Evolutionary conservation across 2,797 vertebrate genomes (phyloP).

Genomic region (Pseudochaenichthys georgianus): DNA sequence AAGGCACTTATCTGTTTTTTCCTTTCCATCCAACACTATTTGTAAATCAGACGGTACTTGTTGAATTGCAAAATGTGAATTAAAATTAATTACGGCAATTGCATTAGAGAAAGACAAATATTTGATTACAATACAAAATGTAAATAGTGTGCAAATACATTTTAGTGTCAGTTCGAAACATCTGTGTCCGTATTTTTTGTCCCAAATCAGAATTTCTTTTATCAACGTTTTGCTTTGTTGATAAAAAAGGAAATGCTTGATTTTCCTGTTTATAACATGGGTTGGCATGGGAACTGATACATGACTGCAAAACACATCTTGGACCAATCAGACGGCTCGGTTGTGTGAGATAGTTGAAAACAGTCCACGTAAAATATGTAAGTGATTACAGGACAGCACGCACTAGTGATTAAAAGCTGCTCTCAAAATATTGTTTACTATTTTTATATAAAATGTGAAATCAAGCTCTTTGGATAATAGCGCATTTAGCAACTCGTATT

Average conservation of each 20-base stretch:
- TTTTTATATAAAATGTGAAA: background rate
- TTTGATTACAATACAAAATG: background rate
- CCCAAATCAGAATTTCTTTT: background rate
- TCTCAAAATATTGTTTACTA: background rate
- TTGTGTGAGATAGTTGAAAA: conserved; percentile 35
- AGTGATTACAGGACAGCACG: conserved; percentile 9
- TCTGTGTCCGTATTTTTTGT: conserved; percentile 2
- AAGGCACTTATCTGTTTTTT: background rate
- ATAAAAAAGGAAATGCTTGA: conserved; percentile 10
- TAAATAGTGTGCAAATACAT: background rate
- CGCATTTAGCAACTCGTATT: background rate
- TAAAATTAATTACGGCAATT: background rate
- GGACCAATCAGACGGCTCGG: conserved; percentile 42
- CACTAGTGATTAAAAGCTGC: background rate
- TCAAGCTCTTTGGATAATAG: background rate
- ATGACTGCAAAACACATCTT: conserved; percentile 57
- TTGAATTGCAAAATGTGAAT: background rate
- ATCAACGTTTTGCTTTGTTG: conserved; percentile 25
- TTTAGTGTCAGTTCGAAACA: background rate
- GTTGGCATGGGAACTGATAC: conserved; percentile 35
- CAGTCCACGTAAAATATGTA: conserved; percentile 24
- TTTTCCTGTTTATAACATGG: conserved; percentile 43
- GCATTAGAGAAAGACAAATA: background rate
- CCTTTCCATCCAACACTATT: background rate
- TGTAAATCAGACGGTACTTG: background rate